Percentiles rank a stretch among this genome's conserved stretches.
Evolutionary conservation across 2,888 invertebrate species (phyloP).

Genomic region (Perdita meconis): DNA sequence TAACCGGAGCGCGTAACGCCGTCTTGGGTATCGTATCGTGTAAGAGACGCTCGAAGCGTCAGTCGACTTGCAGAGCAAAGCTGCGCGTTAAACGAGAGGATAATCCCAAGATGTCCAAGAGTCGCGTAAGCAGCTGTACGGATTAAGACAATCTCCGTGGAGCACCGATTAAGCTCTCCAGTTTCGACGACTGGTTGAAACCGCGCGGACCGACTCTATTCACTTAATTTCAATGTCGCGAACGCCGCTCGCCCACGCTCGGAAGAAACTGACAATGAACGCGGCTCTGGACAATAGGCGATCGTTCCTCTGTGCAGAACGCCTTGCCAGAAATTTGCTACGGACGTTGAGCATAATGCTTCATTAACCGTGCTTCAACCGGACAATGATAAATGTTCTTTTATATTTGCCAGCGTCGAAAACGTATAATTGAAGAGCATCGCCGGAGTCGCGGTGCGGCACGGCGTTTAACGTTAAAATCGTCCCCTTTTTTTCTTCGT

Average conservation of each 20-base stretch:
- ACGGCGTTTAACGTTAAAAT: background rate
- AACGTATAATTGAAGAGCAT: too few species aligned
- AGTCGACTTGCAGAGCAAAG: background rate
- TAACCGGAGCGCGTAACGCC: too few species aligned
- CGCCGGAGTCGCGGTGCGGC: constrained; percentile 12
- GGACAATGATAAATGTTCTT: too few species aligned
- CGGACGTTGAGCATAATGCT: constrained; percentile 6
- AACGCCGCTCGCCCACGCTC: background rate
- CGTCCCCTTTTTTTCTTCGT: background rate
- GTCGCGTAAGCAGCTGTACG: constrained; percentile 1
- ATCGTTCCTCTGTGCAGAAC: too few species aligned
- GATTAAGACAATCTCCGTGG: constrained; percentile 13
- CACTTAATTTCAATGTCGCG: constrained; percentile 25
- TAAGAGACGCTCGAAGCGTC: background rate
- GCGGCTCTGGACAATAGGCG: constrained; percentile 2
- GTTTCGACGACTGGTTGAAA: constrained; percentile 4
- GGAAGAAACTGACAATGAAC: background rate
- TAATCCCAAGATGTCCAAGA: constrained; percentile 21
- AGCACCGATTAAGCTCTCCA: constrained; percentile 24
- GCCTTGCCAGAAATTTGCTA: background rate
- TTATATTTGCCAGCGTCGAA: too few species aligned
- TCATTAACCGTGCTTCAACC: constrained; percentile 12
- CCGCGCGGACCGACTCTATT: background rate
- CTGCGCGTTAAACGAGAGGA: background rate
- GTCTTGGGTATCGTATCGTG: background rate